These are phyloP conservation scores for Cheiracanthium punctorium DNA, from an alignment of 2,888 invertebrate genomes.

Conservation along the genomic window DNA sequence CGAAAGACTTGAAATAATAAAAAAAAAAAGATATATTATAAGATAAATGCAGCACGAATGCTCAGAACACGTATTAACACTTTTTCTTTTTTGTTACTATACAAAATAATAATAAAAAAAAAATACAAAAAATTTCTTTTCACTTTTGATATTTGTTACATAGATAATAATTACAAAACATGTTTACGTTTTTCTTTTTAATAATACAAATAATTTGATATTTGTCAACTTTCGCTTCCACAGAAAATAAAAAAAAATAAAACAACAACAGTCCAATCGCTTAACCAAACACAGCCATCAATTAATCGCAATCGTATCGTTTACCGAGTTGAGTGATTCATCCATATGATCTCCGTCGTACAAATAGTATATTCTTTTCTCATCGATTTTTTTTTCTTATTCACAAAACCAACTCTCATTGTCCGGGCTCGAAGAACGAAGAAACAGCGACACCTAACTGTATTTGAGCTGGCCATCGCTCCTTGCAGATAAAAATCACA, in stretches of 20 bases:
- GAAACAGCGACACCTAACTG: slow-evolving; percentile 34
- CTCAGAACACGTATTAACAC: slow-evolving; percentile 9
- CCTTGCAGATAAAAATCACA: slow-evolving; percentile 29
- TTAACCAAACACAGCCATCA: slow-evolving; percentile 18
- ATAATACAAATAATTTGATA: slow-evolving; percentile 12
- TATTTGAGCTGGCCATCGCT: slow-evolving; percentile 48
- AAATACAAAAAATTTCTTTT: not conserved
- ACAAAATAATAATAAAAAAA: not conserved
- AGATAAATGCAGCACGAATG: slow-evolving; percentile 4
- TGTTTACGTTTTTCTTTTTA: no score
- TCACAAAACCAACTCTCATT: slow-evolving; percentile 2
- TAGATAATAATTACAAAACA: not conserved
- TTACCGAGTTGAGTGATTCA: not conserved
- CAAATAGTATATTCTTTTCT: no score
- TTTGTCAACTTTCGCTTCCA: not conserved
- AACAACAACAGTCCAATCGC: slow-evolving; percentile 35
- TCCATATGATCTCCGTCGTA: not conserved
- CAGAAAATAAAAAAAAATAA: no score
- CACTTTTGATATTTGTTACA: not conserved
- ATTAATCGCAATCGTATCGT: not conserved
- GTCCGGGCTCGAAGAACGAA: slow-evolving; percentile 22
- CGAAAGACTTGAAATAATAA: not conserved
- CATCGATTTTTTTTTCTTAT: no score
- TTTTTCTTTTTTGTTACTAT: not conserved
- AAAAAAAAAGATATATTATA: not conserved